Evolutionary conservation across 1,140 invertebrate genomes (phyloP).

Genomic region (Thaumatotibia leucotreta): DNA sequence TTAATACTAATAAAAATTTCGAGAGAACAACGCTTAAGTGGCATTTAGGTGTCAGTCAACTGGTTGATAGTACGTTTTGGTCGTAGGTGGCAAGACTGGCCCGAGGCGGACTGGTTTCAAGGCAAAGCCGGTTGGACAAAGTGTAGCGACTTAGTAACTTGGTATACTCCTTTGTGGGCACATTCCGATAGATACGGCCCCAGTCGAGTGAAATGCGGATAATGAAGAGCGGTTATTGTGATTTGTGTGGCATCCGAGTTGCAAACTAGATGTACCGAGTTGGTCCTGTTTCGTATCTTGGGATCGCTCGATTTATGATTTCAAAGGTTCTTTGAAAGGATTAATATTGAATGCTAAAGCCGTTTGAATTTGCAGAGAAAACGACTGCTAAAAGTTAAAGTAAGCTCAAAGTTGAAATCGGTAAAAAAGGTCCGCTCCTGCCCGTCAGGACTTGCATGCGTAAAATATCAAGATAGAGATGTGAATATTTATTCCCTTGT

Average conservation of each 20-base stretch:
- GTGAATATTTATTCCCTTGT: not conserved
- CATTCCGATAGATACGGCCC: constrained; percentile 68
- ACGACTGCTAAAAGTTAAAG: not conserved
- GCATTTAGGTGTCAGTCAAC: constrained; percentile 73
- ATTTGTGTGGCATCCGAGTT: constrained; percentile 58
- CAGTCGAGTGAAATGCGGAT: constrained; percentile 58
- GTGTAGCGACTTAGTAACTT: constrained; percentile 57
- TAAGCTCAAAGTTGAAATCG: not conserved
- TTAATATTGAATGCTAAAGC: not conserved
- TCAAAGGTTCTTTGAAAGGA: constrained; percentile 16
- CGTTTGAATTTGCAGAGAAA: not conserved
- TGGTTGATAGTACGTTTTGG: constrained; percentile 52
- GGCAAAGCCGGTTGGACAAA: constrained; percentile 60
- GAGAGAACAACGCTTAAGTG: constrained; percentile 65
- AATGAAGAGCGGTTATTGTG: constrained; percentile 70
- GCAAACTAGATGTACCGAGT: constrained; percentile 42
- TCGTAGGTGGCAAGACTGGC: constrained; percentile 15
- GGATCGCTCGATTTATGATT: constrained; percentile 46
- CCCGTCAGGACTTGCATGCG: constrained; percentile 1
- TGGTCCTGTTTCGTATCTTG: constrained; percentile 27
- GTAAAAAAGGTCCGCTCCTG: constrained; percentile 1
- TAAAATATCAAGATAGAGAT: constrained; percentile 4
- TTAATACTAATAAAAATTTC: constrained; percentile 68
- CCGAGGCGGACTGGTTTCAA: constrained; percentile 59
- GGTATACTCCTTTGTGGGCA: constrained; percentile 61